A percentile compares a stretch with the other conserved stretches of the same genome.
Conservation (phyloP, 1,140 invertebrate genomes). For the Papilio polytes region DNA sequence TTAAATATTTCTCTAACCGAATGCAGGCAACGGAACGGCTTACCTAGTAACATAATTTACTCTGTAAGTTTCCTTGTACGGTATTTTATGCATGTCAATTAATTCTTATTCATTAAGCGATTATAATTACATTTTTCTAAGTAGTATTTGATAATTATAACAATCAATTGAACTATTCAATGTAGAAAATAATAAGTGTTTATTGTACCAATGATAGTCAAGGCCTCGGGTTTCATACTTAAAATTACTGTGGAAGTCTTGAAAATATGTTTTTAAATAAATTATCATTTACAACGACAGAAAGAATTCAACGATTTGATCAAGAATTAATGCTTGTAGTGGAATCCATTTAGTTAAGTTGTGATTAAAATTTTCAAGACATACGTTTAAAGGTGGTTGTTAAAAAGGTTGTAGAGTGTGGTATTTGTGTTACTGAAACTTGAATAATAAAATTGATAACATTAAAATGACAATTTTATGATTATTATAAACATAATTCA, state of each 20-base stretch:
- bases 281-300: too few species aligned
- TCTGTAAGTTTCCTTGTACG: background rate
- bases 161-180: background rate
- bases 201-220: background rate
- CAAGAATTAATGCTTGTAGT: too few species aligned
- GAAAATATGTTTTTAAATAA: too few species aligned
- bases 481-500: background rate
- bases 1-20: background rate
- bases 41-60: constrained; percentile 9
- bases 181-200: background rate
- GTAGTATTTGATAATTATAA: constrained; percentile 19
- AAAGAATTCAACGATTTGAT: too few species aligned
- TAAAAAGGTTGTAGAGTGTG: too few species aligned
- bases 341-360: too few species aligned
- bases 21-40: background rate
- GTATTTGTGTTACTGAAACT: too few species aligned
- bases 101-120: background rate
- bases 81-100: background rate
- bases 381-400: too few species aligned
- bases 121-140: constrained; percentile 14
- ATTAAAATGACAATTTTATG: background rate
- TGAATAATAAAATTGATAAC: too few species aligned
- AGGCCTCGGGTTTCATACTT: background rate
- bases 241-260: background rate
- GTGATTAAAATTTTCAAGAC: too few species aligned